Conservation (phyloP, 2,113 vertebrate species). For the Sialia sialis region DNA sequence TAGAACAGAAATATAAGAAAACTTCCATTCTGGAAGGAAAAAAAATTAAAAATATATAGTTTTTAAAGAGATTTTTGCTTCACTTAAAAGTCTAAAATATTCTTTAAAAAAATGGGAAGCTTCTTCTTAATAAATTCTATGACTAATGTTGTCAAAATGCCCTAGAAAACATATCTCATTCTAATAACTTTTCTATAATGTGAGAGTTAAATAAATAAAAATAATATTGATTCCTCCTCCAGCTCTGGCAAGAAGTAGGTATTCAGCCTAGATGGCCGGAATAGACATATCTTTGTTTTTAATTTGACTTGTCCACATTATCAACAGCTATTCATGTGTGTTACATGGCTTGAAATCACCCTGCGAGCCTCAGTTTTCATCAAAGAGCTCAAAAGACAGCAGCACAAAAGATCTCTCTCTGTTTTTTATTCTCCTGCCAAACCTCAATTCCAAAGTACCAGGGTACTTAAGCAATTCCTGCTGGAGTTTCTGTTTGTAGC, state of each 20-base stretch:
- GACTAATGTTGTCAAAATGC: not conserved
- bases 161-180: not conserved
- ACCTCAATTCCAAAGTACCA: not conserved
- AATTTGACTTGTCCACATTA: not conserved
- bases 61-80: not conserved
- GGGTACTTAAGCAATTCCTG: not conserved
- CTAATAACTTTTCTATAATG: not conserved
- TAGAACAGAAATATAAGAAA: not conserved
- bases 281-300: not conserved
- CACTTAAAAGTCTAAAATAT: not conserved
- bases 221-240: not conserved
- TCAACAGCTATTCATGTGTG: not conserved
- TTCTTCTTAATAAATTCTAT: not conserved
- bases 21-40: not conserved
- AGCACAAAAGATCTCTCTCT: not conserved
- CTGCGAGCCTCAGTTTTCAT: not conserved
- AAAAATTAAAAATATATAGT: rapidly evolving
- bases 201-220: not conserved
- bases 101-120: not conserved
- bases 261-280: not conserved
- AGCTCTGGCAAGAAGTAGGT: not conserved
- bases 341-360: constrained; percentile 10
- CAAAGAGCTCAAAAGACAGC: not conserved
- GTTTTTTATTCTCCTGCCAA: constrained; percentile 30
- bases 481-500: constrained; percentile 6